A percentile compares a stretch with the other conserved stretches of the same genome.
These are phyloP conservation scores for Drosophila cardini DNA, from an alignment of 1,140 invertebrate genomes.

Conservation along the genomic window DNA sequence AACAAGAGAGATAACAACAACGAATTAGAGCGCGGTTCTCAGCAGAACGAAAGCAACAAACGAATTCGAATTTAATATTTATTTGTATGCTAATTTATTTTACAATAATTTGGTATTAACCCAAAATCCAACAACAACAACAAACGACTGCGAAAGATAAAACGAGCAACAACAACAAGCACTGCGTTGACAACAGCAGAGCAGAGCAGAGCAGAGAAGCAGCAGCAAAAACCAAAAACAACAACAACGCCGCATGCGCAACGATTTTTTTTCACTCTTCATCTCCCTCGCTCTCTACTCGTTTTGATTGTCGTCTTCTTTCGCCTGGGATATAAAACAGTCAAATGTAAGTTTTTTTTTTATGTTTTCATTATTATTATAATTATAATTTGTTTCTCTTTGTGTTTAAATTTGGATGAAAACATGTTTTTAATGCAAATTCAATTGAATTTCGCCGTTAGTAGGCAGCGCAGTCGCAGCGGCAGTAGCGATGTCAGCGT, in stretches of 20 bases:
- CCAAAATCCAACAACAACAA: constrained; percentile 59
- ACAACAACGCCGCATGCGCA: constrained; percentile 37
- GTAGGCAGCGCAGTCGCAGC: neutral
- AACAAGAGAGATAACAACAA: constrained; percentile 30
- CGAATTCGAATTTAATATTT: constrained; percentile 59
- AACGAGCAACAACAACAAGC: constrained; percentile 37
- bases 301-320: constrained; percentile 31
- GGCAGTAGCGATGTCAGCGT: neutral
- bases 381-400: constrained; percentile 36
- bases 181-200: constrained; percentile 15
- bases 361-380: constrained; percentile 33
- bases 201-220: too few relatives aligned
- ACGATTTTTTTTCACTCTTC: constrained; percentile 14
- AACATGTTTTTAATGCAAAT: constrained; percentile 75
- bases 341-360: constrained; percentile 65
- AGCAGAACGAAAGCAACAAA: constrained; percentile 35
- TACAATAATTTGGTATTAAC: constrained; percentile 78
- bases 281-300: constrained; percentile 10
- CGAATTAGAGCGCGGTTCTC: constrained; percentile 42
- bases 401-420: constrained; percentile 39
- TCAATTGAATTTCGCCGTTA: constrained; percentile 62
- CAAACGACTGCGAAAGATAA: constrained; percentile 43
- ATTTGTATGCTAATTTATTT: constrained; percentile 75
- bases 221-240: constrained; percentile 19
- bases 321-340: constrained; percentile 67